A percentile compares a stretch with the other conserved stretches of the same genome.
Conservation (phyloP, 92 coral and sea anemone genomes). For the Epizoanthus illoricatus region DNA sequence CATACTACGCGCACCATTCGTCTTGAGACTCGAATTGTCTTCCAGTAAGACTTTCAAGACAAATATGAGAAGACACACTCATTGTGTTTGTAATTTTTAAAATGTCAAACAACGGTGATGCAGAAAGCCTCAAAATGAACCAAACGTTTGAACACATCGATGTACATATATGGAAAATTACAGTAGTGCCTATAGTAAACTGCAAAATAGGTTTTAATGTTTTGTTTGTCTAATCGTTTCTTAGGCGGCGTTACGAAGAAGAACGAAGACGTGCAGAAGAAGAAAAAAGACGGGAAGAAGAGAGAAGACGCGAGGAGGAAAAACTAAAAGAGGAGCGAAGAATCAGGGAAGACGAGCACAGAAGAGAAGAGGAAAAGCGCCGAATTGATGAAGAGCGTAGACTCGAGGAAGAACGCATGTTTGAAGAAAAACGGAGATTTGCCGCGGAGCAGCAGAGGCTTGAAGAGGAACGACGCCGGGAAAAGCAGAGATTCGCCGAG, state of each 20-base stretch:
- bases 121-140: too few species aligned
- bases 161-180: neutral
- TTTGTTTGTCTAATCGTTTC: conserved; percentile 1
- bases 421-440: conserved; percentile 51
- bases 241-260: conserved; percentile 47
- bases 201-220: neutral
- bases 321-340: conserved; percentile 37
- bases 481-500: conserved; percentile 64
- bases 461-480: conserved; percentile 76
- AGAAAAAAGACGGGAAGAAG: conserved; percentile 52
- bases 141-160: too few species aligned
- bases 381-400: conserved; percentile 51
- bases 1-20: too few species aligned
- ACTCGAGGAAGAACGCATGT: conserved; percentile 46
- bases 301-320: conserved; percentile 46
- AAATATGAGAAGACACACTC: too few species aligned
- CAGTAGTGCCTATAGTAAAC: neutral
- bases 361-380: conserved; percentile 48
- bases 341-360: conserved; percentile 44
- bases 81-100: too few species aligned
- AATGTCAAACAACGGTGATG: too few species aligned
- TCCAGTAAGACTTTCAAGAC: too few species aligned
- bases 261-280: conserved; percentile 52
- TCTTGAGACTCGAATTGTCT: too few species aligned
- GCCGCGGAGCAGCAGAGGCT: conserved; percentile 69